Percentiles rank a stretch among this genome's conserved stretches.
Evolutionary conservation across 2,113 vertebrate genomes (phyloP).

Genomic region (Pseudorasbora parva): DNA sequence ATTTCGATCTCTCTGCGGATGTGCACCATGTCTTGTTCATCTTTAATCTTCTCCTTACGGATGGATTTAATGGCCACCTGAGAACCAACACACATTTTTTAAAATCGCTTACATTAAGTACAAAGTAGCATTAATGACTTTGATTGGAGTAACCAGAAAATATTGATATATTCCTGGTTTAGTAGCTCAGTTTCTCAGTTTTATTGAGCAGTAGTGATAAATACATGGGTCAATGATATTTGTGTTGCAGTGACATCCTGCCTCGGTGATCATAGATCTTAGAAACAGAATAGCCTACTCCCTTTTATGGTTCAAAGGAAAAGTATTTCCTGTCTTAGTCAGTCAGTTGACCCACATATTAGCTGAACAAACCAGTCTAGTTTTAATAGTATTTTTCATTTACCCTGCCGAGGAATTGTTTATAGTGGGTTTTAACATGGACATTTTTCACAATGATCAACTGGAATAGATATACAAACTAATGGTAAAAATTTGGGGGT

Average conservation of each 20-base stretch:
- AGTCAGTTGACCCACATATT: constrained; percentile 10
- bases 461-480: neutral
- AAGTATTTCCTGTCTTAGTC: constrained; percentile 31
- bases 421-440: neutral
- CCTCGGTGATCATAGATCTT: neutral
- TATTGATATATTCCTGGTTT: constrained; percentile 5
- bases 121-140: neutral
- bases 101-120: neutral
- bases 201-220: constrained; percentile 6
- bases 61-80: constrained; percentile 99
- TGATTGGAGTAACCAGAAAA: neutral
- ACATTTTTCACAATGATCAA: neutral
- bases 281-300: constrained; percentile 10
- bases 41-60: constrained; percentile 99
- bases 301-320: constrained; percentile 9
- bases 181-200: neutral
- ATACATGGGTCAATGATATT: neutral
- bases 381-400: neutral
- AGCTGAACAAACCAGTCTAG: neutral
- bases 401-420: neutral
- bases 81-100: constrained; percentile 58
- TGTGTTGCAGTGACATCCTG: constrained; percentile 18
- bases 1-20: constrained; percentile 99
- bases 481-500: no score
- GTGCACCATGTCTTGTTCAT: constrained; percentile 99